Percentiles rank a stretch among this genome's conserved stretches.
Conservation (phyloP, 2,113 vertebrate genomes). For the Oreochromis tanganicae region DNA sequence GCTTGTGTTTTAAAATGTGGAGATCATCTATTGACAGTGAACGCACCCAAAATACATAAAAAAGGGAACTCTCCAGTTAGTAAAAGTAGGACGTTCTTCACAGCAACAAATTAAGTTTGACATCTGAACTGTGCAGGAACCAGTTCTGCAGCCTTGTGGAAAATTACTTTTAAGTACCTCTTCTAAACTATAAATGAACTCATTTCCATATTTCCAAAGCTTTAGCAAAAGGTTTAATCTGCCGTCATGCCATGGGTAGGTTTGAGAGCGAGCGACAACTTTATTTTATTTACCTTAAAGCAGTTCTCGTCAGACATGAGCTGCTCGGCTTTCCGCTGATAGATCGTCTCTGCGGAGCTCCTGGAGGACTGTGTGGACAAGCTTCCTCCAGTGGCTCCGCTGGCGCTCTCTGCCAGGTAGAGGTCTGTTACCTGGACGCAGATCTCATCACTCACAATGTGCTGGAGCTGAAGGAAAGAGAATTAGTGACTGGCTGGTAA, state of each 20-base stretch:
- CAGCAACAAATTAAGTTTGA: not conserved
- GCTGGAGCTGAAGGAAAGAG: constrained; percentile 81
- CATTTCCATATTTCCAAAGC: not conserved
- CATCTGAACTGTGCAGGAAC: not conserved
- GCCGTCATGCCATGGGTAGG: no score
- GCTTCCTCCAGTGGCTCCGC: constrained; percentile 80
- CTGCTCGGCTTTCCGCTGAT: constrained; percentile 92
- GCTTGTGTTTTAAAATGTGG: not conserved
- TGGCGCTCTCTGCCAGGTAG: constrained; percentile 84
- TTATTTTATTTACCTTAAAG: constrained; percentile 79
- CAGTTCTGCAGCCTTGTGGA: not conserved
- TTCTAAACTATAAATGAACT: not conserved
- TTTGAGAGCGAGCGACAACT: not conserved
- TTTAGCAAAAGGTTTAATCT: not conserved
- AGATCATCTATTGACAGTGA: not conserved
- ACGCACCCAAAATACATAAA: not conserved
- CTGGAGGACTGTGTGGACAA: constrained; percentile 78
- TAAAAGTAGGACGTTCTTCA: not conserved
- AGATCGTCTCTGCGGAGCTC: constrained; percentile 73
- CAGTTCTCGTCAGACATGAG: constrained; percentile 98
- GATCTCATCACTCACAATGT: constrained; percentile 97
- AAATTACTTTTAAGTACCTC: not conserved
- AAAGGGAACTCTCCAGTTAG: not conserved
- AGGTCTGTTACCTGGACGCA: constrained; percentile 95
- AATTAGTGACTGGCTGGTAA: not conserved